Base-by-base conservation (phyloP, 2,113 vertebrate species). In the Hydrolagus affinis region DNA sequence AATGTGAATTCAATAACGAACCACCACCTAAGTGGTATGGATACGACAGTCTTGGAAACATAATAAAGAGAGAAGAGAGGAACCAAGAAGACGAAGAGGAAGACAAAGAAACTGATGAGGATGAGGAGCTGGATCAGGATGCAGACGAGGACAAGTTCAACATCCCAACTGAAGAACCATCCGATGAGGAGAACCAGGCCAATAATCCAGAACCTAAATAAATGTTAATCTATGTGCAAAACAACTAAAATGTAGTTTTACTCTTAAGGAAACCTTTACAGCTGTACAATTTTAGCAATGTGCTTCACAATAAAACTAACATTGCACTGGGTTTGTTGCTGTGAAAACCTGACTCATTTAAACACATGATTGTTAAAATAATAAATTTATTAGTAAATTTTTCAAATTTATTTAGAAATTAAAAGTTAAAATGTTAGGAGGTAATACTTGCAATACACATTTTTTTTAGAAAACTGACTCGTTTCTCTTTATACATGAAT, bases 21-120 rank as follows among this genome's bases (percentile, higher is more conserved):
- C 89, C 93, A 57, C 92, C 90, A 85, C 92, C 92, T 12, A 73
- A 44, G 56, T 93, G 90, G 92, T 91, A 92, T 78, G 88, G 91
- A 70, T 91, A 91, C 7, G 88, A 89, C 17, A 14, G 8, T 0
- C 62, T 86, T 60, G 88, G 88, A 7, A 88, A 90, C 0, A 32
- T 68, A 70, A 11, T 85, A 15, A 87, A 30, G 56, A 86, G 88
- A 17, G 60, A 70, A 57, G 89, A 88, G 85, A 11, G 78, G 44
- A 86, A 70, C 74, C 77, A 30, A 88, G 85, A 11, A 83, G 44
- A 86, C 68, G 77, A 83, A 30, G 32, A 12, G 86, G 72, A 87
- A 86, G 6, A 70, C 57, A 6, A 44, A 44, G 44, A 44, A 1
- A 44, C 44, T 44, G 44, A 44, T 44, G 44, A 44, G 44, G 44